Base-by-base conservation (phyloP, 2,888 invertebrate species). In the Drymonia ruficornis region DNA sequence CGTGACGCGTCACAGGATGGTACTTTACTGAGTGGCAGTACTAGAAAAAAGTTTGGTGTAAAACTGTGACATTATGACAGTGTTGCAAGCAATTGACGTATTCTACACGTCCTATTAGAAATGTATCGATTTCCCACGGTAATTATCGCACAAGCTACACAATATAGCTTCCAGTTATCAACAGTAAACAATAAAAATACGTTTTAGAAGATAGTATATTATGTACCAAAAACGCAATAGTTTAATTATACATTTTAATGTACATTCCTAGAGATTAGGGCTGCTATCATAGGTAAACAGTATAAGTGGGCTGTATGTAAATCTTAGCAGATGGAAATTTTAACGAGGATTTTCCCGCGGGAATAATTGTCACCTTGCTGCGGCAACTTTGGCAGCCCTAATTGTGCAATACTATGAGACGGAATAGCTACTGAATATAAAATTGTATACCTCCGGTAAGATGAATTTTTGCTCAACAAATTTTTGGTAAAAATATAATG, bases 391-490 rank as follows among this genome's bases (percentile, higher is more conserved):
- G 19, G 4, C 19, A 19, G 19, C 43, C 43, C 19, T 19, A 19
- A 43, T 19, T 43, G 7, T 16, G 29, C 34, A 36, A 34, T 52
- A 53, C 55, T 59, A 53, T 48, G 51, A 45, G 18, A 40, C 16
- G 40, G 13, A 3, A 36, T 36, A 36, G n/a, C 13, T 36, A 16
- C 40, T 15, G 40, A 43, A 7, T 19, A 42, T 42, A 42, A 8
- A 18, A 18, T 19, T 43, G 19, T 43, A 13, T 43, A 18, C 43
- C 12, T 43, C 12, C 19, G 59, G 55, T 58, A 59, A 68, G 68
- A 52, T 61, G 66, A 68, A 68, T 57, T 54, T 71, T 83, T 81
- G 83, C 82, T 84, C 81, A 84, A 84, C 76, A 23, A 44, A 81
- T 71, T 65, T 72, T 65, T 64, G 58, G 68, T 68, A 70, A 61